Evolutionary conservation across 2,888 invertebrate genomes (phyloP).

Genomic region (Phyllotreta cruciferae): DNA sequence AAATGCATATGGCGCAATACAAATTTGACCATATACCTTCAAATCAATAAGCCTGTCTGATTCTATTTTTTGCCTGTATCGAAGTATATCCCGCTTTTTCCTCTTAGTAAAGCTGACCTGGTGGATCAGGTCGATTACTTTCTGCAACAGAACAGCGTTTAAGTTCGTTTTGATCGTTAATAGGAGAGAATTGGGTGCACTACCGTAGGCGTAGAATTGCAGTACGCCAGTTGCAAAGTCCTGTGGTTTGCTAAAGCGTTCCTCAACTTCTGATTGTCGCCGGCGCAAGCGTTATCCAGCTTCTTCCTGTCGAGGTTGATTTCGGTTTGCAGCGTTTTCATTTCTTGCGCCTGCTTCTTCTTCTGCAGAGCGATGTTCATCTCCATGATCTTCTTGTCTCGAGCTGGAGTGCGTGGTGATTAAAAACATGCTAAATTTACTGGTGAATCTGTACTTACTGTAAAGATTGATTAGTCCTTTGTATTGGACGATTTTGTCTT

Average conservation of each 20-base stretch:
- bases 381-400: slow-evolving; percentile 69
- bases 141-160: slow-evolving; percentile 58
- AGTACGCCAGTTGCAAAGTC: slow-evolving; percentile 66
- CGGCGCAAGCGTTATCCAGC: slow-evolving; percentile 66
- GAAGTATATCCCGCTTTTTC: slow-evolving; percentile 68
- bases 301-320: slow-evolving; percentile 65
- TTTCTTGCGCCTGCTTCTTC: slow-evolving; percentile 65
- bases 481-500: slow-evolving; percentile 72
- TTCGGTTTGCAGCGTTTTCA: slow-evolving; percentile 65
- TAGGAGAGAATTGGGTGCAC: neutral
- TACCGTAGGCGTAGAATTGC: slow-evolving; percentile 58
- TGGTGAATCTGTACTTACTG: slow-evolving; percentile 59
- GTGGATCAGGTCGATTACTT: slow-evolving; percentile 66
- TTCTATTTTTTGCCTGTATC: slow-evolving; percentile 67
- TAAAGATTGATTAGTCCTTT: slow-evolving; percentile 70
- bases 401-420: slow-evolving; percentile 57
- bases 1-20: neutral
- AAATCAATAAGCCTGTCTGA: slow-evolving; percentile 66
- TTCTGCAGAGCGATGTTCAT: slow-evolving; percentile 63
- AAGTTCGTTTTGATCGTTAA: slow-evolving; percentile 1
- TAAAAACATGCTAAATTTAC: neutral
- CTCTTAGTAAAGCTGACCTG: slow-evolving; percentile 70
- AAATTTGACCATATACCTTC: slow-evolving; percentile 60
- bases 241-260: slow-evolving; percentile 67
- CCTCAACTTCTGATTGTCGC: slow-evolving; percentile 67